Evolutionary conservation across 2,113 vertebrate genomes (phyloP), one percentile per base, ranked within the genome.

Genomic region (Tetraodon nigroviridis): DNA sequence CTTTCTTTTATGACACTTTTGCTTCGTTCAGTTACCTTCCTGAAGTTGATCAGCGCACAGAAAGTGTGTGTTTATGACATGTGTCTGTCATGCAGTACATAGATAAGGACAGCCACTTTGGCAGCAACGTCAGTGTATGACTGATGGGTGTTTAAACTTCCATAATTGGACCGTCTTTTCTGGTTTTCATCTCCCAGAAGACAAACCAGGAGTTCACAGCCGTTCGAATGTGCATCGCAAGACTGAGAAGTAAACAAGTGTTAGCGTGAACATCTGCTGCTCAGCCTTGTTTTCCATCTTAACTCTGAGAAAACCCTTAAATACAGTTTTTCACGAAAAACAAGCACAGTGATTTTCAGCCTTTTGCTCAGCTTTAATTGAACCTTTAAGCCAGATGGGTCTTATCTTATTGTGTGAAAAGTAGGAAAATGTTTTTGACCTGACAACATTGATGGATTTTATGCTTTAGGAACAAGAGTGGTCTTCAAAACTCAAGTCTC

Each of bases 391-490:
- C 32, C 12, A 10, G 32, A 37, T 8, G 24, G 5, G 24, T 27
- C 24, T 27, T 27, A 27, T 27, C 24, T 37, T 37, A 37, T 37
- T 10, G 10, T 2, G 10, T 37, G 32, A 37, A 37, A 37, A 37
- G 32, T 37, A 37, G 12, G 11, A 11, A 37, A 37, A 37, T 37
- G 32, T 37, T 37, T 53, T 50, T 46, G 40, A 20, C 22, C 6
- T n/a, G 19, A 55, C 46, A 22, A 18, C 0, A 1, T 32, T 56
- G 49, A 61, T 48, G 40, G 16, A 14, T 22, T 22, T 5, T 15
- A n/a, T 64, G 41, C 47, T 48, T 67, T 47, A 60, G 18, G 58
- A 13, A 24, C 19, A 24, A 18, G 22, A 44, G 27, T 62, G 8
- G 21, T 1, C 49, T 55, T 21, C 21, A 51, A 52, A 70, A 55